Evolutionary conservation across 2,113 vertebrate genomes (phyloP).

Genomic region (Gila orcuttii): DNA sequence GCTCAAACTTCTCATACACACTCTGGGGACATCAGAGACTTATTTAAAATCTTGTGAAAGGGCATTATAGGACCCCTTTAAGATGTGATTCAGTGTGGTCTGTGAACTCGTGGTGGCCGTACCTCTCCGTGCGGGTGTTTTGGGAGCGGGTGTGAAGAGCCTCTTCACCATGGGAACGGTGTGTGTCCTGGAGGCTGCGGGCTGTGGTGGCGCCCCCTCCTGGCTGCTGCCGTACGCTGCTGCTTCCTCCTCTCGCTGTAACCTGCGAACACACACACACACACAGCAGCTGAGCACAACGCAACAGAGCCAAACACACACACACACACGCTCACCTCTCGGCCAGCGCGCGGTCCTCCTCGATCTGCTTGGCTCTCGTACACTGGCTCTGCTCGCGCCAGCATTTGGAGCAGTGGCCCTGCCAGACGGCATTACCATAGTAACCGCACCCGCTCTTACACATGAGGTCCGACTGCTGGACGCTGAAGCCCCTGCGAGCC

Average conservation of each 20-base stretch:
- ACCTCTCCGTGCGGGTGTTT: constrained; percentile 89
- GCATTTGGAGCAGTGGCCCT: constrained; percentile 95
- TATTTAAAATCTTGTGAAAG: too few relatives aligned
- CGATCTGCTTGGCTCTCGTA: constrained; percentile 89
- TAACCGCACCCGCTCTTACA: constrained; percentile 97
- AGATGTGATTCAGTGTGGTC: too few relatives aligned
- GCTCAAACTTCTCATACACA: too few relatives aligned
- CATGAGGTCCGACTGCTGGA: constrained; percentile 93
- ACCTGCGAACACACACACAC: constrained; percentile 67
- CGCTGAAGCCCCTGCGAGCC: constrained; percentile 88
- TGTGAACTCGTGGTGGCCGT: not conserved
- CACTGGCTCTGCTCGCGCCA: constrained; percentile 93
- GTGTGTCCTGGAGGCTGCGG: constrained; percentile 87
- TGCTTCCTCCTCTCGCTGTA: constrained; percentile 92
- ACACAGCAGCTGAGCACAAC: not conserved
- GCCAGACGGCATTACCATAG: constrained; percentile 93
- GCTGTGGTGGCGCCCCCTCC: constrained; percentile 79
- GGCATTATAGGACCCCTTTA: too few relatives aligned
- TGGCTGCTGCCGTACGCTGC: constrained; percentile 87
- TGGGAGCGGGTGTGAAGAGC: constrained; percentile 90
- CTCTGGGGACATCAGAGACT: too few relatives aligned
- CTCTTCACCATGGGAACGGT: constrained; percentile 94
- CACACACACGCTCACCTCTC: constrained; percentile 78
- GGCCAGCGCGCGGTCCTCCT: constrained; percentile 94
- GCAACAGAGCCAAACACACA: too few relatives aligned